A percentile compares a stretch with the other conserved stretches of the same genome.
Conservation (phyloP, 1,140 invertebrate genomes). For the Lepidurus apus region DNA sequence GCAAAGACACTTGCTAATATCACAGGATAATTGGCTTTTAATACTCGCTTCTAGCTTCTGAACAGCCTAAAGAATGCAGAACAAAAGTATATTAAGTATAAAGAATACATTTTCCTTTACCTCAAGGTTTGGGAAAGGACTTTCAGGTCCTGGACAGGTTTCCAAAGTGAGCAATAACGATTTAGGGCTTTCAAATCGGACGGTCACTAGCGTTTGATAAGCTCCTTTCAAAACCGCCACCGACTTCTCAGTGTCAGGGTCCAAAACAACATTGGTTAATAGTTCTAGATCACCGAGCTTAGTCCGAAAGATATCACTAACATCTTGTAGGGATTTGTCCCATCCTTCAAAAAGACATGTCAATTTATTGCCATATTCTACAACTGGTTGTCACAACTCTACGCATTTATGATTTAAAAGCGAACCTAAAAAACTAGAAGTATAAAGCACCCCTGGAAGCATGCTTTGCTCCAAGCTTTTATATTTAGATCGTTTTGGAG, state of each 20-base stretch:
- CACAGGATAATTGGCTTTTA: background rate
- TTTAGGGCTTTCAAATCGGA: conserved; percentile 2
- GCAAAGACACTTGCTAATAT: conserved; percentile 25
- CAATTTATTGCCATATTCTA: background rate
- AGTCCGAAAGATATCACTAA: background rate
- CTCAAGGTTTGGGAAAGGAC: background rate
- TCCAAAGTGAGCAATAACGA: background rate
- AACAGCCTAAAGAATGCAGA: background rate
- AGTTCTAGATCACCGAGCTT: background rate
- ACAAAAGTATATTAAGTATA: background rate
- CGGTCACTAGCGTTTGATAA: background rate
- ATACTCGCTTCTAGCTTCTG: conserved; percentile 22
- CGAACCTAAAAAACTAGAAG: too few relatives aligned
- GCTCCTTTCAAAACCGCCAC: background rate
- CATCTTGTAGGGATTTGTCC: background rate
- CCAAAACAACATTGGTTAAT: background rate
- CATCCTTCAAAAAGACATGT: background rate
- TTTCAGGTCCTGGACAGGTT: background rate
- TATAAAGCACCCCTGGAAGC: too few relatives aligned
- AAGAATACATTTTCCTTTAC: background rate
- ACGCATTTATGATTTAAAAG: background rate
- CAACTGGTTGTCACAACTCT: background rate
- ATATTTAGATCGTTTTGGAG: background rate
- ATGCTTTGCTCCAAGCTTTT: too few relatives aligned
- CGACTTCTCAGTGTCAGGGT: background rate